Evolutionary conservation across 2,113 vertebrate species (phyloP).

Genomic region (Elachura formosa): DNA sequence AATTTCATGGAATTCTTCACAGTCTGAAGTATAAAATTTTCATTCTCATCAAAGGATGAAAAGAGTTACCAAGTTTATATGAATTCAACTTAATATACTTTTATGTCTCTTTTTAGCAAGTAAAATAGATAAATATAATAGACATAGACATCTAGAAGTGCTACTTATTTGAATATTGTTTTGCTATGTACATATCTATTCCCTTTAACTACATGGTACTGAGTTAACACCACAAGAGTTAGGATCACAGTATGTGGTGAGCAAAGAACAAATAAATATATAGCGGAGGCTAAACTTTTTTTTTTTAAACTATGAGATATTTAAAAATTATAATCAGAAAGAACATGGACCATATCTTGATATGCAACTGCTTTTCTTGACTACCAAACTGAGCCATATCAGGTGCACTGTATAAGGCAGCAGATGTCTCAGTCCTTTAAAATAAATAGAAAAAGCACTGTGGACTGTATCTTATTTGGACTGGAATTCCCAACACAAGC

Average conservation of each 20-base stretch:
- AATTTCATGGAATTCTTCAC: not conserved
- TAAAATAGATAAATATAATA: fast-evolving
- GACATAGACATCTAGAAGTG: not conserved
- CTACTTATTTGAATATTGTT: not conserved
- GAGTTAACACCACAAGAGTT: not conserved
- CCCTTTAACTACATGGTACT: not conserved
- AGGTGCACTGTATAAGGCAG: not conserved
- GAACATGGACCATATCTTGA: not conserved
- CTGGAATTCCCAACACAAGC: not conserved
- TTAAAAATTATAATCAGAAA: not conserved
- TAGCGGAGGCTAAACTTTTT: not conserved
- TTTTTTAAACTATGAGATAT: not conserved
- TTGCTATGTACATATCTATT: not conserved
- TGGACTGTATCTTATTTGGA: not conserved
- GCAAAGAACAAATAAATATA: not conserved
- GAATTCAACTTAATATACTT: not conserved
- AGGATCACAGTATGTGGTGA: not conserved
- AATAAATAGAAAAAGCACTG: not conserved
- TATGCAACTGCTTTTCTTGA: not conserved
- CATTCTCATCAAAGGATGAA: not conserved
- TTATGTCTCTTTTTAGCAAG: not conserved
- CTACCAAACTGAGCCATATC: not conserved
- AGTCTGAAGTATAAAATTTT: not conserved
- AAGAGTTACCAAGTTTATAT: not conserved
- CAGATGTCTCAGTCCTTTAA: not conserved